These are phyloP conservation scores for Drosophila nikananu DNA, from an alignment of 1,140 invertebrate genomes.

Conservation along the genomic window DNA sequence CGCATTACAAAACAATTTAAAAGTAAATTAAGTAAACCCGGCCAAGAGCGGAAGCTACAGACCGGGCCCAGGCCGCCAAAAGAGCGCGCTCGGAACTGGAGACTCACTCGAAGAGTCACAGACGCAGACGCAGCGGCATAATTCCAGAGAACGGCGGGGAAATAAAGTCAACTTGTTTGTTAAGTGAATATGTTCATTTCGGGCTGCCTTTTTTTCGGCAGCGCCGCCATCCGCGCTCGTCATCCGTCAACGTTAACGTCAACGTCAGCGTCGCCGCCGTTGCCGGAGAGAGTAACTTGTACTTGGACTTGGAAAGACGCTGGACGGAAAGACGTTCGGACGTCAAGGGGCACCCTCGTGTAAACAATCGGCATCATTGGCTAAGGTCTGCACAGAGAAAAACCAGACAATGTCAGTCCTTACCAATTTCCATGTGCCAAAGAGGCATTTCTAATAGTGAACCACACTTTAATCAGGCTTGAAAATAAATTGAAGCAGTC, in stretches of 20 bases:
- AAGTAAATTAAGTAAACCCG: conserved; percentile 75
- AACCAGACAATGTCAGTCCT: background rate
- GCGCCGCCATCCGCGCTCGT: conserved; percentile 32
- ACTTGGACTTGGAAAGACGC: conserved; percentile 57
- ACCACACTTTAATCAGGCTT: too few relatives aligned
- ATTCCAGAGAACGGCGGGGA: conserved; percentile 67
- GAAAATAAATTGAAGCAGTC: too few relatives aligned
- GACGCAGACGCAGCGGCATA: conserved; percentile 50
- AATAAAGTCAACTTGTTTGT: conserved; percentile 84
- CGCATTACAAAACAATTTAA: conserved; percentile 83
- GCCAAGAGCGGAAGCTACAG: conserved; percentile 65
- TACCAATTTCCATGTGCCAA: background rate
- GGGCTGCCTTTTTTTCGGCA: conserved; percentile 68
- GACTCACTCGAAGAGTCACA: conserved; percentile 17
- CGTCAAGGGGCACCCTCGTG: conserved; percentile 27
- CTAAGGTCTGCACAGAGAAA: conserved; percentile 34
- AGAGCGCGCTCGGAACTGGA: conserved; percentile 41
- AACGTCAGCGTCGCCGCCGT: conserved; percentile 13
- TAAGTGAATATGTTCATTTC: conserved; percentile 80
- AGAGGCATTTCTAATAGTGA: too few relatives aligned
- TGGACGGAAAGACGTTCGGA: conserved; percentile 20
- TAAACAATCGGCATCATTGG: conserved; percentile 80
- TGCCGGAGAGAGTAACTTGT: conserved; percentile 63
- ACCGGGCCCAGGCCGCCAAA: conserved; percentile 46
- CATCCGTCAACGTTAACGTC: conserved; percentile 34